Base-by-base conservation (phyloP, 2,797 vertebrate species). In the Galaxias olidus region DNA sequence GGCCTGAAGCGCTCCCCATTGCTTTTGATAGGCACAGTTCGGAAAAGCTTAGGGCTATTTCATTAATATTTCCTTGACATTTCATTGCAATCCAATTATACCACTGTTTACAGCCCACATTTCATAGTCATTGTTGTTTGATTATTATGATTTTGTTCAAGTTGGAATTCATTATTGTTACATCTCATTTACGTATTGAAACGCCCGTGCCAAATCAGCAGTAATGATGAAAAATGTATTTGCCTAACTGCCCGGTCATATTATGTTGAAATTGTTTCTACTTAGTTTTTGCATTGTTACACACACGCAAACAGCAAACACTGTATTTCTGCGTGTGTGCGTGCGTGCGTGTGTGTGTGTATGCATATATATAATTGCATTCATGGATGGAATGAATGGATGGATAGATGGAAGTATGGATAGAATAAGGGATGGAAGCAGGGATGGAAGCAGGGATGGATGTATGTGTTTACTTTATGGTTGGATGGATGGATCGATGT, bases 11-110 rank as follows among this genome's bases (percentile, higher is more conserved):
- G 44, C 44, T 69, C 56, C 65, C 74, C n/a, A 45, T 56, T 50
- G 20, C 65, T 73, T 59, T 66, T 75, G 73, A 68, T 63, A 69
- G 53, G 45, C 72, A 73, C 58, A 68, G 50, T 55, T 40, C 66
- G 50, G 50, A 59, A 77, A 57, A 67, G 75, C 72, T 75, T 75
- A 55, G 54, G 70, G 77, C 65, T 45, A 55, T 74, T 77, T 67
- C 66, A 80, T 83, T 82, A 77, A 81, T 81, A 83, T 85, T 76
- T 76, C 50, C 41, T 70, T 76, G 68, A 85, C 69, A 79, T 73
- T 76, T 72, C 68, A 86, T 86, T 85, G 80, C 71, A 76, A 73
- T 77, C 76, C 84, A 88, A 86, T 89, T 86, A 88, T 54, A 73
- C 49, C 62, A 68, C 44, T 47, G 59, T 86, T 84, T 74, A 71